A percentile compares a stretch with the other conserved stretches of the same genome.
These are phyloP conservation scores for Suncus etruscus DNA, from an alignment of 2,113 vertebrate species.

Conservation along the genomic window DNA sequence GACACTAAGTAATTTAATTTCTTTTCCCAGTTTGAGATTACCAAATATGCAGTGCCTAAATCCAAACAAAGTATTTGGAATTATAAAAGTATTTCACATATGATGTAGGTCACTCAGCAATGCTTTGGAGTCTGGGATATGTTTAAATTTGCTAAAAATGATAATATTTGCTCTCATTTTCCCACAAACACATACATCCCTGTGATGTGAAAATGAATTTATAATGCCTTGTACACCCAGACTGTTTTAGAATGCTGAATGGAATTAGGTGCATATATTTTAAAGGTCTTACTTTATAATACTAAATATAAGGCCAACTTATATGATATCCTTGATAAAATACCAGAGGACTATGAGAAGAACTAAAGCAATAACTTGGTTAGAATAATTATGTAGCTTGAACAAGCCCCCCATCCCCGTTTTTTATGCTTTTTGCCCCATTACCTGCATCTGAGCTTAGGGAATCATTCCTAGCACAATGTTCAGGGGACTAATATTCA, in stretches of 20 bases:
- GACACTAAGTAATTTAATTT: background rate
- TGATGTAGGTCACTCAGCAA: background rate
- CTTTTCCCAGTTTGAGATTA: background rate
- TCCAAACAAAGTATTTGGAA: background rate
- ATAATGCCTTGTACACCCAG: background rate
- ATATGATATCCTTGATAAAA: background rate
- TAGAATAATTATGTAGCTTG: background rate
- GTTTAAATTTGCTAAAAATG: background rate
- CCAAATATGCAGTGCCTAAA: background rate
- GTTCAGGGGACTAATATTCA: too few relatives aligned
- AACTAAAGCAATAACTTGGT: background rate
- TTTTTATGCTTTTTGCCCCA: too few relatives aligned
- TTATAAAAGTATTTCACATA: background rate
- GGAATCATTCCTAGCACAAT: too few relatives aligned
- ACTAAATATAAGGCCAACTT: background rate
- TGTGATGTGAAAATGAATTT: background rate
- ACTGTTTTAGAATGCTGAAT: background rate
- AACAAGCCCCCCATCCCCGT: too few relatives aligned
- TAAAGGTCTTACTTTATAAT: background rate
- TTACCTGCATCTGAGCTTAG: too few relatives aligned
- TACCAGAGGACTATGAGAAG: background rate
- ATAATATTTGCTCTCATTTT: background rate
- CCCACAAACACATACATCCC: fast-evolving
- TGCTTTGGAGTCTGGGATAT: background rate
- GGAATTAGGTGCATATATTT: background rate